phyloP scores from a whole-genome alignment of 2,888 invertebrate genomes.

The Diaperis boleti region DNA sequence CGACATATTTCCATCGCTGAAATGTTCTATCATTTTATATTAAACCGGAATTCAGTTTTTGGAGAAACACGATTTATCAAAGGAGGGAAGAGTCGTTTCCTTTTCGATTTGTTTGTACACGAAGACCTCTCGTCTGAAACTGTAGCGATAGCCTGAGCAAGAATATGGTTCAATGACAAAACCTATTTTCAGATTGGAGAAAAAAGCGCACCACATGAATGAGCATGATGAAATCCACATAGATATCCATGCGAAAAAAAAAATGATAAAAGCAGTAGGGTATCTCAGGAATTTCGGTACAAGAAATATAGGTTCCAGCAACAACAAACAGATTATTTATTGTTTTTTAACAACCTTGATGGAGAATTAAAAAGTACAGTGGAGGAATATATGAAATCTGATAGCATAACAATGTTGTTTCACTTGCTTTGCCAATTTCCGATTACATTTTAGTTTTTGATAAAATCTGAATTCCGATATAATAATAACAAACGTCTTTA shows the following conservation, averaged over 20 bases:
- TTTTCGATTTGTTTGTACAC: slow-evolving; percentile 34
- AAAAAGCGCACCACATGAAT: not conserved
- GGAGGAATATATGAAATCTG: too few relatives aligned
- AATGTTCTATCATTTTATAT: slow-evolving; percentile 44
- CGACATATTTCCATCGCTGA: slow-evolving; percentile 45
- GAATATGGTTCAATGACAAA: not conserved
- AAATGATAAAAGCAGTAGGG: too few relatives aligned
- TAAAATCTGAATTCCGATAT: too few relatives aligned
- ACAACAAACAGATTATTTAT: too few relatives aligned
- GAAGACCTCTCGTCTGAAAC: slow-evolving; percentile 21
- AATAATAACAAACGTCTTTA: too few relatives aligned
- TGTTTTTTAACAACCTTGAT: too few relatives aligned
- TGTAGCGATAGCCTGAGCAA: not conserved
- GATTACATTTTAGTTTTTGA: too few relatives aligned
- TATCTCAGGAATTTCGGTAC: too few relatives aligned
- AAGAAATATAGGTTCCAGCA: too few relatives aligned
- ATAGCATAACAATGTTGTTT: too few relatives aligned
- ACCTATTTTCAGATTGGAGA: not conserved
- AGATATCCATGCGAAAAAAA: not conserved
- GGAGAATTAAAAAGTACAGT: too few relatives aligned
- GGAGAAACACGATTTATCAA: slow-evolving; percentile 37
- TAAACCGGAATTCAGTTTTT: slow-evolving; percentile 38
- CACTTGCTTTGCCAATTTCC: too few relatives aligned
- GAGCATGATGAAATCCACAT: not conserved
- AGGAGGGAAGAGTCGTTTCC: slow-evolving; percentile 25